Evolutionary conservation across 1,140 invertebrate species (phyloP).

Genomic region (Scaptomyza hsui): DNA sequence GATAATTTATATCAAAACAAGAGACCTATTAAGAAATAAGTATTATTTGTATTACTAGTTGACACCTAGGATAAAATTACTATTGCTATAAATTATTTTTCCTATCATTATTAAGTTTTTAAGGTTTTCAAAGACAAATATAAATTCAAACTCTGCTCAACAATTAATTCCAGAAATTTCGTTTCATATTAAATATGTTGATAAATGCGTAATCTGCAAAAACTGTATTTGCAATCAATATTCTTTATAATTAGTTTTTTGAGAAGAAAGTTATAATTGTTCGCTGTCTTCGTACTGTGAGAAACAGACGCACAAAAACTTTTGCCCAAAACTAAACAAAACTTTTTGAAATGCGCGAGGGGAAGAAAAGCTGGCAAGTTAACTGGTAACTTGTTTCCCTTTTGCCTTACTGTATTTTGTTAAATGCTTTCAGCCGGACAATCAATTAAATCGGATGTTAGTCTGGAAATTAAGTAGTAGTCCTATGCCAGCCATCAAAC

Average conservation of each 20-base stretch:
- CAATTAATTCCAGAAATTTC: background rate
- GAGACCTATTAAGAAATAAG: no score
- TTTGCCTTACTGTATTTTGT: background rate
- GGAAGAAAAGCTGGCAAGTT: background rate
- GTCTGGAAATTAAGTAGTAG: slow-evolving; percentile 1
- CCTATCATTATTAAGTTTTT: no score
- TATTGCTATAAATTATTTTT: no score
- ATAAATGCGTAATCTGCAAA: slow-evolving; percentile 1
- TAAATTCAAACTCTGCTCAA: no score
- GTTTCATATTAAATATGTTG: no score
- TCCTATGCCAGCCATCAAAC: background rate
- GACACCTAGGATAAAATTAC: no score
- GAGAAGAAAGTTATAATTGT: background rate
- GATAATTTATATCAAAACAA: background rate
- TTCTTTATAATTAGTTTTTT: slow-evolving; percentile 1
- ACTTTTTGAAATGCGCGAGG: background rate
- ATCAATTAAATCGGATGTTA: slow-evolving; percentile 1
- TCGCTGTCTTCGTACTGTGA: no score
- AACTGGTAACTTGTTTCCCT: background rate
- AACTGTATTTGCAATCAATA: background rate
- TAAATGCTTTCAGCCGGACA: background rate
- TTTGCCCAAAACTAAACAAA: background rate
- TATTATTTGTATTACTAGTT: no score
- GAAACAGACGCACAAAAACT: background rate
- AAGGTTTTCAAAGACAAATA: no score